Evolutionary conservation across 2,888 invertebrate genomes (phyloP).

Genomic region (Rutpela maculata): DNA sequence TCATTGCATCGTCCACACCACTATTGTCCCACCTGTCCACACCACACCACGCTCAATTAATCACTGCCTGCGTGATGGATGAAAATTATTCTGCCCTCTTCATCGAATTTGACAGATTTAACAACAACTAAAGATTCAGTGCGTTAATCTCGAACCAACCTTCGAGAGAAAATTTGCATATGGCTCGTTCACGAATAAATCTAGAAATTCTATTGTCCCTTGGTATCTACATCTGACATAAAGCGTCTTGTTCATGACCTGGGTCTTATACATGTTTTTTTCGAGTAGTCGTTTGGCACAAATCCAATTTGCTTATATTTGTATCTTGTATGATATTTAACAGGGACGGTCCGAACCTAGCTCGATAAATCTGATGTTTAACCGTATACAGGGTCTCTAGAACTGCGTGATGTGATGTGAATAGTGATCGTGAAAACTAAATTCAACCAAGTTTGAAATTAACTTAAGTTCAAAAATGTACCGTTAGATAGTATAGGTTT

Average conservation of each 20-base stretch:
- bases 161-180: slow-evolving; percentile 42
- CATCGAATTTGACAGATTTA: slow-evolving; percentile 64
- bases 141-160: slow-evolving; percentile 50
- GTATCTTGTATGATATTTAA: neutral
- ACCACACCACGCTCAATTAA: slow-evolving; percentile 69
- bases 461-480: no score
- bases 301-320: neutral
- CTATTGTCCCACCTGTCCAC: slow-evolving; percentile 72
- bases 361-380: neutral
- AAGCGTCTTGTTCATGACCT: neutral
- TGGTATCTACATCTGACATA: neutral
- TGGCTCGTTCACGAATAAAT: slow-evolving; percentile 36
- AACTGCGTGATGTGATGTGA: no score
- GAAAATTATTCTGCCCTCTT: slow-evolving; percentile 70
- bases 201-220: slow-evolving; percentile 13
- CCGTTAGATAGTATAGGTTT: no score
- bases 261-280: neutral
- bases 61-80: slow-evolving; percentile 70
- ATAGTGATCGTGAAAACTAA: no score
- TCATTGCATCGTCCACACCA: slow-evolving; percentile 66
- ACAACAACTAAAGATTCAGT: slow-evolving; percentile 60
- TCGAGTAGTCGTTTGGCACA: neutral
- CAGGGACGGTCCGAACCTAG: neutral
- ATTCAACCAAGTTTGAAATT: no score
- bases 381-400: no score